These are phyloP conservation scores for Eledona agricola DNA, from an alignment of 2,888 invertebrate genomes.

Conservation along the genomic window DNA sequence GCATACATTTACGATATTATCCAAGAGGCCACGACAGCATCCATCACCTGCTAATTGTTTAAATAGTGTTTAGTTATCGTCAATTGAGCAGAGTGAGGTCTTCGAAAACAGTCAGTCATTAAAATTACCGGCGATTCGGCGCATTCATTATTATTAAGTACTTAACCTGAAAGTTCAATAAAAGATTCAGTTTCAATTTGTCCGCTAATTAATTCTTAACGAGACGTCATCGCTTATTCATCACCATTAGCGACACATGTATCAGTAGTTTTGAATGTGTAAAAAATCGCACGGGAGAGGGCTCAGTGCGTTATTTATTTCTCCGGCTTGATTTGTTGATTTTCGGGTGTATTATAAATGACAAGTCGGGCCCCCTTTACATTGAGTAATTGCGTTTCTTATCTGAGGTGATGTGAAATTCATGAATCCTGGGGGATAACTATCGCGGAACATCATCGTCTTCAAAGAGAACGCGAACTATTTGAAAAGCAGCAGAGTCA, in stretches of 20 bases:
- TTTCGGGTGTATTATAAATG: conserved; percentile 3
- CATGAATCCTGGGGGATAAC: conserved; percentile 2
- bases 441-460: neutral
- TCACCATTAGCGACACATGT: conserved; percentile 9
- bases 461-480: conserved; percentile 2
- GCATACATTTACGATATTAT: too few species aligned
- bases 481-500: neutral
- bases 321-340: too few species aligned
- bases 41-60: conserved; percentile 5
- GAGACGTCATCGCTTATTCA: conserved; percentile 7
- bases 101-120: too few species aligned
- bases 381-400: neutral
- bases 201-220: too few species aligned
- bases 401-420: conserved; percentile 7
- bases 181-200: conserved; percentile 3
- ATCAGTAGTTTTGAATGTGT: neutral
- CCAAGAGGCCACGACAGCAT: too few species aligned
- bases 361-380: conserved; percentile 2
- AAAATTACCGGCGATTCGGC: conserved; percentile 2
- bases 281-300: too few species aligned
- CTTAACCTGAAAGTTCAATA: conserved; percentile 4
- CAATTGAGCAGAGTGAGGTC: conserved; percentile 8
- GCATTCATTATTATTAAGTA: conserved; percentile 12
- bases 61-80: conserved; percentile 20
- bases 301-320: too few species aligned